Evolutionary conservation across 2,888 invertebrate genomes (phyloP).

Genomic region (Macroteleia sp.): DNA sequence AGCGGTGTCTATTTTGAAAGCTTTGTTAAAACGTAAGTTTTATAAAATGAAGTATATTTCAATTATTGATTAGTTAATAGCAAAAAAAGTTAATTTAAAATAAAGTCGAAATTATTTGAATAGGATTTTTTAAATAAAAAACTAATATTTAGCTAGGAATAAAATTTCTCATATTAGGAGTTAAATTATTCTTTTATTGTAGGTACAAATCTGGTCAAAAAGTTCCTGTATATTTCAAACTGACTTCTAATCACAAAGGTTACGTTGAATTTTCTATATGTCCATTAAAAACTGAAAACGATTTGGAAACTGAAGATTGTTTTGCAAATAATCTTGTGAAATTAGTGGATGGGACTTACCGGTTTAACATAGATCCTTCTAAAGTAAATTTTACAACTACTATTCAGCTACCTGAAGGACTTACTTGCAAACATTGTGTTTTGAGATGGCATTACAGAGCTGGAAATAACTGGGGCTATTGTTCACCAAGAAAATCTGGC

Average conservation of each 20-base stretch:
- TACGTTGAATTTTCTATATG: conserved; percentile 21
- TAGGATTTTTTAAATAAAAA: too few species aligned
- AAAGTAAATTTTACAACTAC: neutral
- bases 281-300: conserved; percentile 4
- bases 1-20: too few species aligned
- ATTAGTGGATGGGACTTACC: conserved; percentile 1
- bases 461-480: conserved; percentile 85
- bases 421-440: conserved; percentile 85
- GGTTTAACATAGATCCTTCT: neutral
- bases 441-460: conserved; percentile 85
- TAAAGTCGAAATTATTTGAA: too few species aligned
- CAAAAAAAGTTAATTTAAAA: too few species aligned
- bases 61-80: too few species aligned
- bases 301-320: conserved; percentile 42
- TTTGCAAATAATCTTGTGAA: conserved; percentile 29
- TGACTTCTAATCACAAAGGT: conserved; percentile 37
- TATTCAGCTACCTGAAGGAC: conserved; percentile 81
- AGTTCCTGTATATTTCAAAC: neutral
- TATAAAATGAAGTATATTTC: too few species aligned
- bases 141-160: too few species aligned
- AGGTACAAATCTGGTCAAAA: conserved; percentile 31
- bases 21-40: too few species aligned
- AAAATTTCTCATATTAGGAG: too few species aligned
- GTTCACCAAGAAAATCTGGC: conserved; percentile 73
- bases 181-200: too few species aligned